Percentiles rank a stretch among this genome's conserved stretches.
phyloP scores from a whole-genome alignment of 2,888 invertebrate genomes.

The Tribolium freemani region DNA sequence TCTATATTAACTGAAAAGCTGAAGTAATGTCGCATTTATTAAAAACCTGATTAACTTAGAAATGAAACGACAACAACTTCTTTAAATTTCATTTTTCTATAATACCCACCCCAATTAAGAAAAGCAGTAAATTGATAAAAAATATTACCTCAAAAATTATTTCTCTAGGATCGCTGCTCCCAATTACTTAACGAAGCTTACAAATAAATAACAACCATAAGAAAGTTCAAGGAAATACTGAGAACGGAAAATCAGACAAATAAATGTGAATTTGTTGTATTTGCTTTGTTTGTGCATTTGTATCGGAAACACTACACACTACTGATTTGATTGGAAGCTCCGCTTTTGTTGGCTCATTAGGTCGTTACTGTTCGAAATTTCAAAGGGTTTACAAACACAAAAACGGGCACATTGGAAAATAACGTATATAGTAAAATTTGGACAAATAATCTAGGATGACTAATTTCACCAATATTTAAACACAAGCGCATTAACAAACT shows the following conservation, averaged over 20 bases:
- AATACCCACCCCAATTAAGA: too few species aligned
- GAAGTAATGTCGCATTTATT: neutral
- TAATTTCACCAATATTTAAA: neutral
- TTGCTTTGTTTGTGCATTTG: conserved; percentile 42
- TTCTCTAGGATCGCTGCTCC: neutral
- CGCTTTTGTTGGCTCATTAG: conserved; percentile 47
- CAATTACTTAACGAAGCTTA: conserved; percentile 13
- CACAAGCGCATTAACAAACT: too few species aligned
- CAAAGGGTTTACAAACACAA: neutral
- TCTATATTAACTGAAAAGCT: neutral
- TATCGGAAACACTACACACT: conserved; percentile 44
- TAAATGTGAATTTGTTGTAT: conserved; percentile 47
- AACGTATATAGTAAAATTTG: neutral
- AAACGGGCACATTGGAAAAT: neutral
- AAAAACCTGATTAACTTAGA: neutral
- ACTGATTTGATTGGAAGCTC: conserved; percentile 49
- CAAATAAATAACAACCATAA: conserved; percentile 10
- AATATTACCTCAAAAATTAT: neutral
- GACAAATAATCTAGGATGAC: neutral
- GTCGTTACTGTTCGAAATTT: conserved; percentile 13
- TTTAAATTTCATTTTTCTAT: too few species aligned
- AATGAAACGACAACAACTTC: too few species aligned
- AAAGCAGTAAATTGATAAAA: neutral
- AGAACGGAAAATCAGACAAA: conserved; percentile 39
- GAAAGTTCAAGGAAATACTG: conserved; percentile 10